Base-by-base conservation (phyloP, 2,113 vertebrate species). In the Gorilla gorilla region DNA sequence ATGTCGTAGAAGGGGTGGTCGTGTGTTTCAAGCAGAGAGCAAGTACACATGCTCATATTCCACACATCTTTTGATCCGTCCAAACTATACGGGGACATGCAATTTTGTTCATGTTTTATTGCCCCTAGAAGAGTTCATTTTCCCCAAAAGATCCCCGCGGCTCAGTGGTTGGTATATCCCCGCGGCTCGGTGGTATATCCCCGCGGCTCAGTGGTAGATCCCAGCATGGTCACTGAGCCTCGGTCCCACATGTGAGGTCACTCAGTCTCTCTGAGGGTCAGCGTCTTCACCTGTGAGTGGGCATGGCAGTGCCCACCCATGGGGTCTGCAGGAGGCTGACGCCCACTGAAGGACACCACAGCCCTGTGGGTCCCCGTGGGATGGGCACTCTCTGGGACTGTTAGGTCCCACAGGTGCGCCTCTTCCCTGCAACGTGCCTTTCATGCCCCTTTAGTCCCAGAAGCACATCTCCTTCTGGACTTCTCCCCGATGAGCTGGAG, bases 321-420 rank as follows among this genome's bases (percentile, higher is more conserved):
- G 0, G 81, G 64, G 45, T 1, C 38, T 4, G 27, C 18, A 5
- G 57, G 68, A 7, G 32, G 59, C 81, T 6, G 32, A 38, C 32
- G 1, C 6, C 3, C 14, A 4, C 23, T 2, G 8, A 2, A 16
- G 8, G 70, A 4, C 2, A 1, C 0, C 27, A 11, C 0, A 0
- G 43, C 3, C 32, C n/a, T 23, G 27, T 2, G 76, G 45, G 0
- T 18, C 18, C 55, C 16, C 0, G 0, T 1, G 30, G 6, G 38
- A 7, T 2, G 43, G 59, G 18, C 0, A 9, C 57, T 2, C 35
- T 5, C 0, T 1, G 76, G 52, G n/a, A 5, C 61, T 2, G 12
- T 2, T 0, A 25, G 72, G 72, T 6, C 12, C 61, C 52, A 55
- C 64, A 27, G 50, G 23, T 16, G 35, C 38, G 4, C 0, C 35